phyloP scores from a whole-genome alignment of 2,888 invertebrate genomes.

The Drosophila meridionalis region DNA sequence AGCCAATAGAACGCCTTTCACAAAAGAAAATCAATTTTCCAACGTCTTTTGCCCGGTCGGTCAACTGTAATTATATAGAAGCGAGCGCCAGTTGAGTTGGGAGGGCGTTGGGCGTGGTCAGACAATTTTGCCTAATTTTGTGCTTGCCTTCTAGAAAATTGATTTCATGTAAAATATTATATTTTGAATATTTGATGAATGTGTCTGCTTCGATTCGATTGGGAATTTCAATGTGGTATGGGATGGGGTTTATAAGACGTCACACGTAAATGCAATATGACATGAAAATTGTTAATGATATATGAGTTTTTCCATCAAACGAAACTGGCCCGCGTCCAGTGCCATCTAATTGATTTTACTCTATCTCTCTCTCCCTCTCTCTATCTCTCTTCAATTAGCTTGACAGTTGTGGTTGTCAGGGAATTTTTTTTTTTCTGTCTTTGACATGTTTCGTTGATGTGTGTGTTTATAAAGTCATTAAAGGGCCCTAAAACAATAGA shows the following conservation, averaged over 20 bases:
- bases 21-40: constrained; percentile 75
- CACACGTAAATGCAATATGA: constrained; percentile 62
- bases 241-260: constrained; percentile 58
- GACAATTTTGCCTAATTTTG: constrained; percentile 57
- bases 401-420: constrained; percentile 52
- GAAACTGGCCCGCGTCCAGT: constrained; percentile 28
- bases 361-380: not conserved
- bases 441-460: constrained; percentile 36
- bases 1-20: constrained; percentile 46
- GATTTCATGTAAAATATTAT: constrained; percentile 57
- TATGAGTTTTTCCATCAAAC: constrained; percentile 58
- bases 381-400: constrained; percentile 23
- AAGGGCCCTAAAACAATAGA: constrained; percentile 13
- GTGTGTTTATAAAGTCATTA: constrained; percentile 77
- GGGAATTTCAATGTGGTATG: constrained; percentile 19
- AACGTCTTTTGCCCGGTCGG: not conserved
- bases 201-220: constrained; percentile 28
- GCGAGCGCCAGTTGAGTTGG: not conserved
- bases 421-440: constrained; percentile 26
- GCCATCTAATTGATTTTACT: constrained; percentile 70
- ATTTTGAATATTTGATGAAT: constrained; percentile 75
- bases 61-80: constrained; percentile 41
- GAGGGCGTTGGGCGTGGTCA: constrained; percentile 28
- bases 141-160: constrained; percentile 37
- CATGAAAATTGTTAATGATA: constrained; percentile 79